Conservation (phyloP, 2,113 vertebrate genomes). For the Sturnus vulgaris region DNA sequence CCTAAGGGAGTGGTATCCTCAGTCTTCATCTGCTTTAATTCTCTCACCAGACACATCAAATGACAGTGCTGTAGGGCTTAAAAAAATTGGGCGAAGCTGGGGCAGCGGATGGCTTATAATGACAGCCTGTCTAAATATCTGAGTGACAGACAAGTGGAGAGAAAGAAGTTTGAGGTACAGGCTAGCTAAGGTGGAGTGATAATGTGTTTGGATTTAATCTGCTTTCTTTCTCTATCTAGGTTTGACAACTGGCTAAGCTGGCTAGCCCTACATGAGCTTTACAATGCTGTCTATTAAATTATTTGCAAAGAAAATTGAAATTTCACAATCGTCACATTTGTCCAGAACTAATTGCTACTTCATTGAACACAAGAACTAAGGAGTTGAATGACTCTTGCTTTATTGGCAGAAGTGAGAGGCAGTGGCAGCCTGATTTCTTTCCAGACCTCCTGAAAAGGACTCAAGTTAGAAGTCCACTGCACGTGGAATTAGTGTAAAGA, state of each 20-base stretch:
- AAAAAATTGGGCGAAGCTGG: constrained; percentile 69
- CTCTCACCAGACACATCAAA: constrained; percentile 72
- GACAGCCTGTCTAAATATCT: constrained; percentile 63
- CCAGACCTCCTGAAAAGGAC: background rate
- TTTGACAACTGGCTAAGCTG: background rate
- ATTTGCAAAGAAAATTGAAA: background rate
- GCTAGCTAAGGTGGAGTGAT: background rate
- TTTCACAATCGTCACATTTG: background rate
- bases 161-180: background rate
- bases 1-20: constrained; percentile 57
- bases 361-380: background rate
- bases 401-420: background rate
- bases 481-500: background rate
- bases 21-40: constrained; percentile 70
- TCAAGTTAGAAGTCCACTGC: background rate
- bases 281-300: background rate
- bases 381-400: background rate
- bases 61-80: constrained; percentile 73
- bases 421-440: background rate
- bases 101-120: constrained; percentile 57
- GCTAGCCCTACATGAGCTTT: background rate
- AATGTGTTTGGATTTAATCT: background rate
- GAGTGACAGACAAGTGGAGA: constrained; percentile 53
- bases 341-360: background rate
- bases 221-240: background rate